These are phyloP conservation scores for Bungarus multicinctus DNA, from an alignment of 2,113 vertebrate species.

Conservation along the genomic window DNA sequence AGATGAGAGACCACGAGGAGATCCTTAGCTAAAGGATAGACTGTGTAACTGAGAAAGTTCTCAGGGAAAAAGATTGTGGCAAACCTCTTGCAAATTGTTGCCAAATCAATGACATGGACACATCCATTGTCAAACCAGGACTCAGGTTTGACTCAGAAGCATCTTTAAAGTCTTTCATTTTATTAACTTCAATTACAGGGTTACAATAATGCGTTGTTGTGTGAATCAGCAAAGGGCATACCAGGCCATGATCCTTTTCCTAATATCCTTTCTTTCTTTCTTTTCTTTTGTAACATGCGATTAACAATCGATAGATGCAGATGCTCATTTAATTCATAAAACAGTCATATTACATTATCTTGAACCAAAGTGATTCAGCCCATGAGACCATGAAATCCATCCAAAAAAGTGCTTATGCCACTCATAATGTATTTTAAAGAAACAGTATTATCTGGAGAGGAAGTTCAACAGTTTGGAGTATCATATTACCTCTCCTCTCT, in stretches of 20 bases:
- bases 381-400: neutral
- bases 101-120: neutral
- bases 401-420: neutral
- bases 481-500: neutral
- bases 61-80: neutral
- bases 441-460: neutral
- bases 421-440: neutral
- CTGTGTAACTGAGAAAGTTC: neutral
- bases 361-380: neutral
- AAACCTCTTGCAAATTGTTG: neutral
- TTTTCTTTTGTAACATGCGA: neutral
- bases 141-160: neutral
- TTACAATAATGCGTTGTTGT: neutral
- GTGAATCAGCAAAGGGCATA: neutral
- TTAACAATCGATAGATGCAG: neutral
- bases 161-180: neutral
- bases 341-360: neutral
- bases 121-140: neutral
- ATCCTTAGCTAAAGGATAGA: neutral
- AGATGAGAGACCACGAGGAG: neutral
- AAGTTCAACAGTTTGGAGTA: neutral
- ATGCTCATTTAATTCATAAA: neutral
- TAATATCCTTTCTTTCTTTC: neutral
- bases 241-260: neutral
- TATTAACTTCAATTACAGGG: neutral